phyloP scores from a whole-genome alignment of 2,888 invertebrate species.

The Spodoptera exigua region DNA sequence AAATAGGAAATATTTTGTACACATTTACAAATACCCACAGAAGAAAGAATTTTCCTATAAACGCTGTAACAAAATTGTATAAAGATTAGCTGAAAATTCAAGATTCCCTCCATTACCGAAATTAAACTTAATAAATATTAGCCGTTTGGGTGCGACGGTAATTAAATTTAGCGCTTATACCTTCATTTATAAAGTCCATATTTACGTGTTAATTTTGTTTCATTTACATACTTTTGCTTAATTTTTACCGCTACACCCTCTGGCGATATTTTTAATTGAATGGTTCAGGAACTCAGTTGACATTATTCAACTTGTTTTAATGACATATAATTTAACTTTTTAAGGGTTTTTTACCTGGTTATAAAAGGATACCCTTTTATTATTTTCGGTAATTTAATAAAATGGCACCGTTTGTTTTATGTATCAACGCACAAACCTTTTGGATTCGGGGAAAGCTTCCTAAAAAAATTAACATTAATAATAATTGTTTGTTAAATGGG shows the following conservation, averaged over 20 bases:
- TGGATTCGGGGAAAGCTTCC: no score
- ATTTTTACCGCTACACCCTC: constrained; percentile 37
- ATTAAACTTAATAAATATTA: constrained; percentile 74
- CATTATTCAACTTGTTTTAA: no score
- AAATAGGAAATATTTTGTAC: no score
- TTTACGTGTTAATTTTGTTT: constrained; percentile 42
- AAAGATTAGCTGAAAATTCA: constrained; percentile 39
- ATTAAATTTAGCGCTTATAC: constrained; percentile 59
- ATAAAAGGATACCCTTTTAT: no score
- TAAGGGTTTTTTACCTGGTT: no score
- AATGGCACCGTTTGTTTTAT: no score
- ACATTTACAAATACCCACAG: no score
- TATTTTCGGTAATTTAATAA: no score
- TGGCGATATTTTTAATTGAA: constrained; percentile 45
- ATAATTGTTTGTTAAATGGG: no score
- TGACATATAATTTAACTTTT: no score
- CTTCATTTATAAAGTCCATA: constrained; percentile 46
- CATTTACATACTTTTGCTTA: constrained; percentile 35
- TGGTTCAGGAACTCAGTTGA: constrained; percentile 1
- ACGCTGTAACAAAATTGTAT: constrained; percentile 22
- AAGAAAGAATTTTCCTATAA: neutral
- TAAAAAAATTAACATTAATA: no score
- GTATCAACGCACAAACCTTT: no score
- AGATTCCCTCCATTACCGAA: constrained; percentile 74
- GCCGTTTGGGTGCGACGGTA: constrained; percentile 56